phyloP scores from a whole-genome alignment of 2,888 invertebrate species.

The Synanthedon andrenaeformis region DNA sequence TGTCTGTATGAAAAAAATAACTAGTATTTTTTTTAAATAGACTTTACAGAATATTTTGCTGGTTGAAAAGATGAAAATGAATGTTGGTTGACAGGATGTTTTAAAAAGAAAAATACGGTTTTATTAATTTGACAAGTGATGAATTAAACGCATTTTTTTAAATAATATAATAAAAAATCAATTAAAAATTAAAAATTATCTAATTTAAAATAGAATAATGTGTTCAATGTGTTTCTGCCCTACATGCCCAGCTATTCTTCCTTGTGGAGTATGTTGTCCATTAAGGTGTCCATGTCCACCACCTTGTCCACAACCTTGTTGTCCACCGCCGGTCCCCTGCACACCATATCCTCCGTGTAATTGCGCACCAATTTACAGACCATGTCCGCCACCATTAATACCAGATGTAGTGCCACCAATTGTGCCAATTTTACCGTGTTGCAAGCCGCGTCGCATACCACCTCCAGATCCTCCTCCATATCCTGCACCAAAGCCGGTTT shows the following conservation, averaged over 20 bases:
- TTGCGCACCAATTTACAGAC: conserved; percentile 42
- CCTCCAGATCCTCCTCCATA: conserved; percentile 34
- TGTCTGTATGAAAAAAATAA: too few species aligned
- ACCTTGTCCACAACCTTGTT: conserved; percentile 46
- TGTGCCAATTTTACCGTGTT: conserved; percentile 47
- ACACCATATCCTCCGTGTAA: conserved; percentile 54
- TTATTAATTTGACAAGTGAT: not conserved
- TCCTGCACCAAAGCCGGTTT: conserved; percentile 41
- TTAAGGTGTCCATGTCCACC: conserved; percentile 45
- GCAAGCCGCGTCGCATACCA: conserved; percentile 44
- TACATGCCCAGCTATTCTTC: conserved; percentile 52
- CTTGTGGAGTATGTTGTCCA: conserved; percentile 45
- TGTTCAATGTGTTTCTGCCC: conserved; percentile 40
- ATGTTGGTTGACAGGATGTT: too few species aligned
- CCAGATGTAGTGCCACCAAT: conserved; percentile 53
- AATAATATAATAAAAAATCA: conserved; percentile 3
- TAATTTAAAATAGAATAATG: conserved; percentile 17
- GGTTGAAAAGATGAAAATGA: not conserved
- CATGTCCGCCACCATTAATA: conserved; percentile 46
- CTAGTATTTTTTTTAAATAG: not conserved
- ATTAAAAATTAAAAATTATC: conserved; percentile 1
- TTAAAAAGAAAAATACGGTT: not conserved
- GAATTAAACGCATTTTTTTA: not conserved
- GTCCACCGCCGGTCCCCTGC: conserved; percentile 48
- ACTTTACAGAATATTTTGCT: not conserved